Conservation (phyloP, 1,140 invertebrate species). For the Holcopasites calliopsidis region DNA sequence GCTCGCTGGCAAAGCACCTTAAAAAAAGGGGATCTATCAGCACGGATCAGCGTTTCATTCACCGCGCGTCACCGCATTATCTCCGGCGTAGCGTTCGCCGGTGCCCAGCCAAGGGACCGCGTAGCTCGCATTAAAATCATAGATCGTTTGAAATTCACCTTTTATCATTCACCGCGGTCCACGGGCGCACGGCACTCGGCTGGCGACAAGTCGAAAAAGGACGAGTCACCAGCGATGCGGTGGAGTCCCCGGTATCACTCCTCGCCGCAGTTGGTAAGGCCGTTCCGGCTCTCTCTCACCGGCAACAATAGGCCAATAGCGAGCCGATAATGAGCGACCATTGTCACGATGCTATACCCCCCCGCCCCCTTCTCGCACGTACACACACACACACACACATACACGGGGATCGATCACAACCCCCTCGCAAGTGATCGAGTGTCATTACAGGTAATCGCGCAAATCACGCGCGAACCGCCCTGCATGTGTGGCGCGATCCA, state of each 20-base stretch:
- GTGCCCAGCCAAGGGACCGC: neutral
- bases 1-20: no score
- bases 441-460: conserved; percentile 77
- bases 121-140: conserved; percentile 36
- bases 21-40: no score
- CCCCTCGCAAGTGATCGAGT: conserved; percentile 56
- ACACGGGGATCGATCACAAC: conserved; percentile 70
- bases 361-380: no score
- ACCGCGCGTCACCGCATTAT: neutral
- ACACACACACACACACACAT: no score
- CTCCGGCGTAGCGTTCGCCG: neutral
- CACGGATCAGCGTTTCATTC: no score
- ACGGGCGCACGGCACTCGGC: conserved; percentile 34
- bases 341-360: conserved; percentile 72
- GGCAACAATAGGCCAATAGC: conserved; percentile 77
- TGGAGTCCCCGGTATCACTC: conserved; percentile 69
- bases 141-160: conserved; percentile 43
- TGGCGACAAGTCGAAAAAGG: conserved; percentile 68
- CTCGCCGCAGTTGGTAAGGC: conserved; percentile 72
- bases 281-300: conserved; percentile 76
- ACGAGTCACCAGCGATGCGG: conserved; percentile 70
- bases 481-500: conserved; percentile 61
- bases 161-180: conserved; percentile 47
- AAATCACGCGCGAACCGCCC: conserved; percentile 67
- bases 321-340: conserved; percentile 77